A percentile compares a stretch with the other conserved stretches of the same genome.
These are phyloP conservation scores for Apeltes quadracus DNA, from an alignment of 2,113 vertebrate species.

Conservation along the genomic window DNA sequence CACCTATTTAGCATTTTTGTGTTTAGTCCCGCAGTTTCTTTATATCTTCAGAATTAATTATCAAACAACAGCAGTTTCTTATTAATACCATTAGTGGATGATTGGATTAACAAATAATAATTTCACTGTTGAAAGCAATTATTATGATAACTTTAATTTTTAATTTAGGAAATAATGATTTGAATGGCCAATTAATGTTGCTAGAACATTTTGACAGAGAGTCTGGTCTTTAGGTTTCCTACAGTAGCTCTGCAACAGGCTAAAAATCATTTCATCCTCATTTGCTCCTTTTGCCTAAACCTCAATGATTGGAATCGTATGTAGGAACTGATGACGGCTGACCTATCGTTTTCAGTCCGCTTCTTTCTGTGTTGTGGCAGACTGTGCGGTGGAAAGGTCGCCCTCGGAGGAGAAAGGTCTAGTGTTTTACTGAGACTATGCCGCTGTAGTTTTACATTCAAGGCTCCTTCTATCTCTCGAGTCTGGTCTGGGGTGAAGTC, in stretches of 20 bases:
- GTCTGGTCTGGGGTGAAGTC: constrained; percentile 58
- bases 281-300: constrained; percentile 38
- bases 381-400: constrained; percentile 68
- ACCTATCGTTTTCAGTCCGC: constrained; percentile 41
- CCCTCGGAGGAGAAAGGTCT: constrained; percentile 45
- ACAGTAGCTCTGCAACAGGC: neutral
- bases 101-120: neutral
- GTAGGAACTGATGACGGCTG: constrained; percentile 45
- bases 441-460: constrained; percentile 59
- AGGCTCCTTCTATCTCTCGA: constrained; percentile 6
- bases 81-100: neutral
- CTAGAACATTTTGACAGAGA: neutral
- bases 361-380: constrained; percentile 35
- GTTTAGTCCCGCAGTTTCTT: too few relatives aligned
- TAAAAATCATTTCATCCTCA: constrained; percentile 51
- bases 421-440: constrained; percentile 62
- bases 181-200: neutral
- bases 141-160: neutral
- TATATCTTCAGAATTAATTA: neutral
- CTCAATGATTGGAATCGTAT: constrained; percentile 43
- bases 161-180: neutral
- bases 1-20: neutral
- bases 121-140: neutral
- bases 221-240: neutral
- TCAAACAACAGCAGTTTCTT: neutral